Conservation (phyloP, 2,113 vertebrate species). For the Crotalus tigris region DNA sequence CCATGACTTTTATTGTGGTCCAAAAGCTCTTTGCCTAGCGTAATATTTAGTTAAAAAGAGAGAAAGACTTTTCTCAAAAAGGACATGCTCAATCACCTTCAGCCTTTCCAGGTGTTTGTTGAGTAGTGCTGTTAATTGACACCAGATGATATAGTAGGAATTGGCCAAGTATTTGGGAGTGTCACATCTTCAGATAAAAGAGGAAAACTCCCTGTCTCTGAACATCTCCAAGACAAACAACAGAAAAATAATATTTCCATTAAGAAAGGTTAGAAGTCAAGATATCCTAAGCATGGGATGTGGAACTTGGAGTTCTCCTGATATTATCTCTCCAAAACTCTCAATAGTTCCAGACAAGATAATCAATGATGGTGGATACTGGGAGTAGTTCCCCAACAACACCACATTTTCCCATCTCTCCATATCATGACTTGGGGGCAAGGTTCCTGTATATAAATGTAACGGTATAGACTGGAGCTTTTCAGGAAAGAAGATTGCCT, state of each 20-base stretch:
- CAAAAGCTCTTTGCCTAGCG: slow-evolving; percentile 66
- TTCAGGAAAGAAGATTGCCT: not conserved
- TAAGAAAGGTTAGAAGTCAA: not conserved
- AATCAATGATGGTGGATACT: not conserved
- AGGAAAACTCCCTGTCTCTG: not conserved
- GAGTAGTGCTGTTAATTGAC: slow-evolving; percentile 35
- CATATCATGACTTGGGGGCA: no score
- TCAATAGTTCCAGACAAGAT: not conserved
- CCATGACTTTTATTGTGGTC: slow-evolving; percentile 71
- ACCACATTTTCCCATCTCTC: not conserved
- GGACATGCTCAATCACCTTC: slow-evolving; percentile 46
- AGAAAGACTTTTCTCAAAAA: slow-evolving; percentile 51
- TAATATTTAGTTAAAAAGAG: slow-evolving; percentile 67
- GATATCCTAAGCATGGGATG: not conserved
- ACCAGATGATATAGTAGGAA: slow-evolving; percentile 44
- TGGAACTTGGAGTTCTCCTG: not conserved
- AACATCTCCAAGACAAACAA: not conserved
- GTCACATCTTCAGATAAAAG: slow-evolving; percentile 26
- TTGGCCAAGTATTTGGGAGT: slow-evolving; percentile 58
- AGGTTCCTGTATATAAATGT: not conserved
- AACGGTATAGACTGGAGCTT: not conserved
- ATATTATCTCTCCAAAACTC: not conserved
- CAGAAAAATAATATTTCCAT: not conserved
- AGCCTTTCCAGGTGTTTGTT: slow-evolving; percentile 20
- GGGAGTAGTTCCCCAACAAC: not conserved